A percentile compares a stretch with the other conserved stretches of the same genome.
Evolutionary conservation across 2,888 invertebrate species (phyloP).

Genomic region (Xylota sylvarum): DNA sequence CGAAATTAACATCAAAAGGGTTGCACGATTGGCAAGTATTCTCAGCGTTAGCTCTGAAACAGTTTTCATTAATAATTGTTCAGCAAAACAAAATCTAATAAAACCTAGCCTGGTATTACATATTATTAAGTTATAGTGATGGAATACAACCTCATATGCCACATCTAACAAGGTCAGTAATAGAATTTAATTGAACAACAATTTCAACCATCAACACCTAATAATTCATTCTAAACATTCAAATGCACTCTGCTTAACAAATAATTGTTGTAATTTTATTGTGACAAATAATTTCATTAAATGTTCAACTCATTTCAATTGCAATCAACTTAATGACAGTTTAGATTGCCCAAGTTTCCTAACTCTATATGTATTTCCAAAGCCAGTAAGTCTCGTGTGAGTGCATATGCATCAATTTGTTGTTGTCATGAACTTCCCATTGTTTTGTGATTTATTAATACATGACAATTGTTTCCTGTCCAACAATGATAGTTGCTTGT

Average conservation of each 20-base stretch:
- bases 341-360: not conserved
- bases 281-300: not conserved
- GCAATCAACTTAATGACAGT: not conserved
- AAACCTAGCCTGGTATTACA: too few species aligned
- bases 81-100: too few species aligned
- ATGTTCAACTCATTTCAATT: not conserved
- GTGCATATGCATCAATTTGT: not conserved
- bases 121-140: too few species aligned
- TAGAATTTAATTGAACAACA: not conserved
- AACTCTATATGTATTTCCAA: not conserved
- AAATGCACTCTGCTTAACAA: too few species aligned
- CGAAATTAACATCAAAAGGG: not conserved
- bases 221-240: not conserved
- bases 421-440: not conserved
- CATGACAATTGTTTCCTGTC: constrained; percentile 10
- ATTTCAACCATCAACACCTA: not conserved
- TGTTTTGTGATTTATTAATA: constrained; percentile 2
- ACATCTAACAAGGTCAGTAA: not conserved
- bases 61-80: too few species aligned
- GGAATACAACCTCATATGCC: too few species aligned
- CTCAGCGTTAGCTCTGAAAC: too few species aligned
- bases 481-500: not conserved
- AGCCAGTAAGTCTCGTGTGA: too few species aligned
- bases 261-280: not conserved
- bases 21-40: too few species aligned